Evolutionary conservation across 2,888 invertebrate genomes (phyloP).

Genomic region (Tholera decimalis): DNA sequence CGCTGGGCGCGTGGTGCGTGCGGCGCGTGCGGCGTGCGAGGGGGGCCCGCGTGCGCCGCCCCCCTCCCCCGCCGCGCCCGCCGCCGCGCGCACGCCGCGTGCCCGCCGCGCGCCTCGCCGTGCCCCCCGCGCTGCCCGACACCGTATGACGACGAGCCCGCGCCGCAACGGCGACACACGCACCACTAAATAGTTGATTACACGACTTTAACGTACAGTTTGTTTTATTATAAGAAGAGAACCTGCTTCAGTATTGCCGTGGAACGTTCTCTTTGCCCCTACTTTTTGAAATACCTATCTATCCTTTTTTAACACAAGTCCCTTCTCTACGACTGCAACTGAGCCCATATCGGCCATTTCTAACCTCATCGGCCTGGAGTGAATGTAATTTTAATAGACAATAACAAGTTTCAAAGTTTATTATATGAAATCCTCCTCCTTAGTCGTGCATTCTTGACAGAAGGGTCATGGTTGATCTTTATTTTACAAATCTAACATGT

Average conservation of each 20-base stretch:
- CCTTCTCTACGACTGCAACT: no score
- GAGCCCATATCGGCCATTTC: no score
- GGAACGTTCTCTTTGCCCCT: conserved; percentile 4
- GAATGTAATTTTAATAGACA: no score
- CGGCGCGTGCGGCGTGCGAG: conserved; percentile 71
- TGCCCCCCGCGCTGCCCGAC: conserved; percentile 78
- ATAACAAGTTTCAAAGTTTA: no score
- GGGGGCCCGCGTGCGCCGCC: conserved; percentile 77
- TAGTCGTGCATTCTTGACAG: no score
- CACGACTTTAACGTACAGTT: conserved; percentile 81
- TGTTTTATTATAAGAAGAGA: conserved; percentile 68
- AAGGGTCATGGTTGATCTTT: no score
- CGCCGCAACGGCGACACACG: conserved; percentile 67
- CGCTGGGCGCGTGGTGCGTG: conserved; percentile 71
- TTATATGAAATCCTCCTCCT: no score
- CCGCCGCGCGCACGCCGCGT: conserved; percentile 83
- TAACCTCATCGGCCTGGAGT: no score
- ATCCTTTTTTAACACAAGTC: neutral
- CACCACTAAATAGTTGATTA: conserved; percentile 78
- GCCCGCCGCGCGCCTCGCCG: conserved; percentile 84
- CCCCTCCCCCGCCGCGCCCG: conserved; percentile 81
- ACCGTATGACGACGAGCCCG: conserved; percentile 84
- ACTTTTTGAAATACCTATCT: neutral
- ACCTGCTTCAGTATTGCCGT: neutral
- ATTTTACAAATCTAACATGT: no score